These are phyloP conservation scores for Mixornis gularis DNA, from an alignment of 2,113 vertebrate genomes.

Conservation along the genomic window DNA sequence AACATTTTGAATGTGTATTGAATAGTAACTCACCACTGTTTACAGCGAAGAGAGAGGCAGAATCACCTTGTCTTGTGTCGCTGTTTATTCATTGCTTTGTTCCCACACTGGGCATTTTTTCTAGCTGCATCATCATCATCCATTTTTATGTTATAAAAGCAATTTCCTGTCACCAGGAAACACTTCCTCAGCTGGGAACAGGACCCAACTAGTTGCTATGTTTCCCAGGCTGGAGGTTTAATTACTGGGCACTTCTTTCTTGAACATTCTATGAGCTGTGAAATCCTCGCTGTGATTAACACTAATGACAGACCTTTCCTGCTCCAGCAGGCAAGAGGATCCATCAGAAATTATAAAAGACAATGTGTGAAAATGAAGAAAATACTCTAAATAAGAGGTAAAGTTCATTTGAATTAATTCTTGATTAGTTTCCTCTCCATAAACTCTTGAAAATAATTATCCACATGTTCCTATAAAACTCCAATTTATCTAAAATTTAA, in stretches of 20 bases:
- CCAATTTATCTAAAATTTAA: not conserved
- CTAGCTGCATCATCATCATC: not conserved
- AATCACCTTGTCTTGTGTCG: not conserved
- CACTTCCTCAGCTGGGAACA: not conserved
- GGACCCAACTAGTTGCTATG: not conserved
- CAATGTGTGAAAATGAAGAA: not conserved
- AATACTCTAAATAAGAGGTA: not conserved
- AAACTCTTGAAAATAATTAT: conserved; percentile 26
- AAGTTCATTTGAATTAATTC: conserved; percentile 19
- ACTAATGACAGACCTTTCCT: not conserved
- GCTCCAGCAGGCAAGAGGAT: not conserved
- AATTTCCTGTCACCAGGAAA: not conserved
- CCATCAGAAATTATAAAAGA: not conserved
- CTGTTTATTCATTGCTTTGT: not conserved
- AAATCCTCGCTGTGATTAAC: not conserved
- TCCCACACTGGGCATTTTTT: not conserved
- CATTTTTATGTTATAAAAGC: not conserved
- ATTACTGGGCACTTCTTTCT: not conserved
- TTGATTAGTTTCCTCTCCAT: conserved; percentile 3
- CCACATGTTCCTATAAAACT: not conserved
- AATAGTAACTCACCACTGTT: not conserved
- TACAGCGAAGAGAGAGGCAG: not conserved
- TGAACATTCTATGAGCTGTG: not conserved
- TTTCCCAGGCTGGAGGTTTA: not conserved
- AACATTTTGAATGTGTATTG: not conserved